Evolutionary conservation across 1,140 invertebrate species (phyloP), one percentile per base, ranked within the genome.

Genomic region (Cephus cinctus): DNA sequence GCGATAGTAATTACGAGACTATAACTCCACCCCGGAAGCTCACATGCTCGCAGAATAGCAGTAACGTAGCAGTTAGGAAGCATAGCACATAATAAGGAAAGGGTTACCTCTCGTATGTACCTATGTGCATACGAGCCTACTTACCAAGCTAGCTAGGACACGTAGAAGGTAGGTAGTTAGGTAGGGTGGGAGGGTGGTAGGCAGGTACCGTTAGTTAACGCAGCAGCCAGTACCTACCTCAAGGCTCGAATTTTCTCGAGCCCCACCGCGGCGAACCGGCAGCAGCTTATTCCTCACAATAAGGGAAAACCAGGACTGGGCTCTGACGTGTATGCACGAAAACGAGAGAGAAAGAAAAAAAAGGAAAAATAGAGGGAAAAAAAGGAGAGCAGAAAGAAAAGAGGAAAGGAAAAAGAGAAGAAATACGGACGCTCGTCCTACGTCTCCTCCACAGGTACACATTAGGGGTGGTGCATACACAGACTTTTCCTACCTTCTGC

Each of bases 241-340:
- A 61, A 63, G 62, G 52, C 54, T 59, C 50, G 52, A 55, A 63
- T 61, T 59, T 67, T 59, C 56, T 50, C 54, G 52, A 47, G 23
- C 48, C 44, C 49, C 22, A 34, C 16, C 22, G 14, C 15, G 36
- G 21, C 36, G 25, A 27, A n/a, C 3, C 12, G 40, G 21, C 30
- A n/a, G n/a, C 49, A 51, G 58, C 50, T 61, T 63, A 53, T 63
- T 59, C 35, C 51, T 58, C 54, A 47, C 59, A 59, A 63, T 63
- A 59, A 69, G 52, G 56, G 59, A 57, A 56, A 69, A 61, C 54
- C 52, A 39, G 46, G 34, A 42, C 48, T 58, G 41, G 32, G 27
- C 44, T 35, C 31, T 42, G 14, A 53, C 52, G 47, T 53, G 55
- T 55, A 55, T 44, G 38, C 12, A 32, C n/a, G n/a, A 50, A 42